These are phyloP conservation scores for Vannuccia rotundouncinata DNA, from an alignment of 2,888 invertebrate species.

Conservation along the genomic window DNA sequence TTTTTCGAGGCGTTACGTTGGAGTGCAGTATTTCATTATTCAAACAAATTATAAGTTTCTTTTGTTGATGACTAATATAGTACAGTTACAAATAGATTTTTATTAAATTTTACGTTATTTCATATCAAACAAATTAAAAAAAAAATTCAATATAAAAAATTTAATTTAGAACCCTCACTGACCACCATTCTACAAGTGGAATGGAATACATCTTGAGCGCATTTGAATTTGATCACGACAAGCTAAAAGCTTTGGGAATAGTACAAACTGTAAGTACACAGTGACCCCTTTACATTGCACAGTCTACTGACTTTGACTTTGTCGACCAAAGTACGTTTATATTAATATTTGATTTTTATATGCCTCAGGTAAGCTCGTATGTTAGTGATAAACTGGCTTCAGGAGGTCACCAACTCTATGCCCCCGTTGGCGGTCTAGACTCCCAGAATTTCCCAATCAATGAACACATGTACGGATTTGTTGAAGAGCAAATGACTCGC, in stretches of 20 bases:
- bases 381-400: conserved; percentile 48
- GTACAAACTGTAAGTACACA: conserved; percentile 47
- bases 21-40: no score
- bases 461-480: conserved; percentile 50
- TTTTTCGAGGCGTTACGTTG: no score
- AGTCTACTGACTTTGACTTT: no score
- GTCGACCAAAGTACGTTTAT: no score
- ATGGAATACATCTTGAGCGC: conserved; percentile 52
- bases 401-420: conserved; percentile 56
- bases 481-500: conserved; percentile 45
- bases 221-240: conserved; percentile 53
- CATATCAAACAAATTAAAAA: background rate
- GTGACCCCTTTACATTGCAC: no score
- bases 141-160: background rate
- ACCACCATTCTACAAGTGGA: conserved; percentile 50
- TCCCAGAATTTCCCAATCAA: conserved; percentile 53
- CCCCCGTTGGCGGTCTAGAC: conserved; percentile 53
- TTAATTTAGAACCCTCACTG: conserved; percentile 47
- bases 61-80: background rate
- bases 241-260: conserved; percentile 47
- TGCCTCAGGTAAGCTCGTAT: conserved; percentile 35
- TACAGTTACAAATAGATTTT: background rate
- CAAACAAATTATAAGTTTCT: background rate
- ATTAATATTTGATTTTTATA: no score
- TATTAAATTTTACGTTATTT: background rate